phyloP scores from a whole-genome alignment of 2,797 vertebrate genomes.

The Ctenochaetus hawaiiensis region DNA sequence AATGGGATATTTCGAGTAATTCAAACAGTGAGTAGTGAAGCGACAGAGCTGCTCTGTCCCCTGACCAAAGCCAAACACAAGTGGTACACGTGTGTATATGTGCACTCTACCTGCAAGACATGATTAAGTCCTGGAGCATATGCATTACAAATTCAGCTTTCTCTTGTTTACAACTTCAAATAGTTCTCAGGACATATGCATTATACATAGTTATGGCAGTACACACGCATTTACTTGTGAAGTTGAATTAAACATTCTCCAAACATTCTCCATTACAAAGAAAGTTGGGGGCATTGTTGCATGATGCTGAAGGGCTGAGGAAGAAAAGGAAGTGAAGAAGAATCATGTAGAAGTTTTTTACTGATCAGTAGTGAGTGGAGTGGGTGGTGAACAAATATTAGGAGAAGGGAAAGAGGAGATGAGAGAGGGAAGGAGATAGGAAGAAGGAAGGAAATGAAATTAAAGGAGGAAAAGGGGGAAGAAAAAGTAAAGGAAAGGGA shows the following conservation, averaged over 20 bases:
- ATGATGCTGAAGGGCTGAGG: conserved; percentile 46
- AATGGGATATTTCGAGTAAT: conserved; percentile 84
- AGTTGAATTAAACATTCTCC: conserved; percentile 51
- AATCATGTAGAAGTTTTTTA: conserved; percentile 14
- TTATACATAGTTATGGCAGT: conserved; percentile 48
- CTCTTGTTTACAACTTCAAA: conserved; percentile 82
- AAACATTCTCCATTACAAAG: conserved; percentile 60
- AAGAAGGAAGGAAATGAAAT: background rate
- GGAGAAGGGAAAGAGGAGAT: conserved; percentile 19
- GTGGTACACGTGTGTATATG: conserved; percentile 49
- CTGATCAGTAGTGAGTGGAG: conserved; percentile 9
- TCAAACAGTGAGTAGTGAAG: conserved; percentile 82
- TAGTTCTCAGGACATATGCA: conserved; percentile 61
- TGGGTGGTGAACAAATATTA: conserved; percentile 26
- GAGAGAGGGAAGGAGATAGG: background rate
- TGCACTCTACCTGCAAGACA: conserved; percentile 77
- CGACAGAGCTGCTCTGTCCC: conserved; percentile 74
- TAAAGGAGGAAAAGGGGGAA: background rate
- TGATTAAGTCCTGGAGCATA: conserved; percentile 77
- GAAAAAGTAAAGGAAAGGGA: conserved; percentile 24
- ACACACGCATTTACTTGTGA: conserved; percentile 45
- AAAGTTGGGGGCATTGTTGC: conserved; percentile 53
- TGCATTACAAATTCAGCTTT: conserved; percentile 75
- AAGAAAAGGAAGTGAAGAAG: conserved; percentile 15
- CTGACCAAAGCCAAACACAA: conserved; percentile 79